phyloP scores from a whole-genome alignment of 2,797 vertebrate species.

The Heterohyrax brucei region DNA sequence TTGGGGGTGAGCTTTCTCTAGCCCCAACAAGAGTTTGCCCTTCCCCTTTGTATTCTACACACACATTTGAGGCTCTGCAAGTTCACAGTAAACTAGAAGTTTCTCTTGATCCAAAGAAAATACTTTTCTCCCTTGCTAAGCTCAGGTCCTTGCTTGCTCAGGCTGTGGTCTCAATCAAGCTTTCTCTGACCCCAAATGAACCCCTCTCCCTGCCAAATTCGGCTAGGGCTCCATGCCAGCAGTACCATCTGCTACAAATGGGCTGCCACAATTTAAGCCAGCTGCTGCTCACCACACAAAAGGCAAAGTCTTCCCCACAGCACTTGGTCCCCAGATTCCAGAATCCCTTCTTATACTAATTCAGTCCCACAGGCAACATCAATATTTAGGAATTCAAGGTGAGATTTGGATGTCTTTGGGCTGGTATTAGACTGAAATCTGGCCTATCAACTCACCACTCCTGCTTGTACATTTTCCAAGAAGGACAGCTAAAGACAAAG shows the following conservation, averaged over 20 bases:
- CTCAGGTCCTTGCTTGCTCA: neutral
- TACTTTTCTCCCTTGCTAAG: constrained; percentile 22
- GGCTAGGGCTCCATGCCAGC: neutral
- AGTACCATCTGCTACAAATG: constrained; percentile 74
- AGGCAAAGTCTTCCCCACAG: constrained; percentile 53
- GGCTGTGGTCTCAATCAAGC: constrained; percentile 16
- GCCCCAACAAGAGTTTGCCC: neutral
- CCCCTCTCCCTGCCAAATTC: constrained; percentile 62
- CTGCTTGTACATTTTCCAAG: constrained; percentile 22
- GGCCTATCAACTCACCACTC: neutral
- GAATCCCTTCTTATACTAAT: constrained; percentile 21
- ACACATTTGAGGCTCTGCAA: neutral
- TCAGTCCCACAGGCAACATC: neutral
- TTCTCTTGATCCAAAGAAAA: neutral
- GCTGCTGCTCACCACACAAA: constrained; percentile 49
- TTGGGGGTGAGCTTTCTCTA: constrained; percentile 36
- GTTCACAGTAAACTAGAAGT: neutral
- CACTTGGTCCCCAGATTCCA: constrained; percentile 43
- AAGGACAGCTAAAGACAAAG: constrained; percentile 37
- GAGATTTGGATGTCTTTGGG: neutral
- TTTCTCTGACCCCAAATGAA: constrained; percentile 66
- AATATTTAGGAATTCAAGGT: constrained; percentile 65
- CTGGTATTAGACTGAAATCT: constrained; percentile 2
- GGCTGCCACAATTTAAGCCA: constrained; percentile 62
- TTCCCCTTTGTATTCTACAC: neutral